A percentile compares a stretch with the other conserved stretches of the same genome.
phyloP scores from a whole-genome alignment of 2,113 vertebrate genomes.

The Psettodes erumei region DNA sequence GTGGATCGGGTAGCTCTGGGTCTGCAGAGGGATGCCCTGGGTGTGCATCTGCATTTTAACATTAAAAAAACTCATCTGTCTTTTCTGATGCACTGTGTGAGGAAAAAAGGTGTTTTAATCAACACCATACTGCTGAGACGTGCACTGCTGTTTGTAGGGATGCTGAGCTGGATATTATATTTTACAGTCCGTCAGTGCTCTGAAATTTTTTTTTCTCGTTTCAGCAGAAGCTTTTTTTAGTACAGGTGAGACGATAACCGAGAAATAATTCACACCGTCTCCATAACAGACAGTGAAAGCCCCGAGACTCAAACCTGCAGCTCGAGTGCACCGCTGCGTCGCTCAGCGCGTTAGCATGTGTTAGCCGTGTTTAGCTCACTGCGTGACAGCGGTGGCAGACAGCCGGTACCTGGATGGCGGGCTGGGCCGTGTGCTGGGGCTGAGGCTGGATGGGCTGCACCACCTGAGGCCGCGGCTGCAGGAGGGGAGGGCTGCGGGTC shows the following conservation, averaged over 20 bases:
- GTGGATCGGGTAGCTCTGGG: conserved; percentile 83
- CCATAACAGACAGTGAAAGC: background rate
- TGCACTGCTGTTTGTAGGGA: background rate
- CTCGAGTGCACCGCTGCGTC: background rate
- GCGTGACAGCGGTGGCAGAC: background rate
- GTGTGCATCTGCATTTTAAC: conserved; percentile 68
- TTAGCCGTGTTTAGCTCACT: background rate
- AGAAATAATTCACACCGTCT: background rate
- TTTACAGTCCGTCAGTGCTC: conserved; percentile 16
- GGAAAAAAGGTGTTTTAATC: conserved; percentile 3
- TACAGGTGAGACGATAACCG: conserved; percentile 1
- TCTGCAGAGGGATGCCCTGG: conserved; percentile 79
- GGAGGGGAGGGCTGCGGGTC: conserved; percentile 84
- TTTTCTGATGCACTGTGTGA: background rate
- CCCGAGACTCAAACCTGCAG: background rate
- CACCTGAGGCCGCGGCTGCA: conserved; percentile 88
- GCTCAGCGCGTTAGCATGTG: no score
- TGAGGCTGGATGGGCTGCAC: conserved; percentile 78
- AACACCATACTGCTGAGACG: conserved; percentile 36
- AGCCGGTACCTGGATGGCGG: conserved; percentile 73
- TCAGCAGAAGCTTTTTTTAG: conserved; percentile 37
- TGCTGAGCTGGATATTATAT: conserved; percentile 34
- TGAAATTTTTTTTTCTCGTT: background rate
- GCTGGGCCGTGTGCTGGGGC: conserved; percentile 68
- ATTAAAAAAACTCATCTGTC: background rate